Base-by-base conservation (phyloP, 92 coral and sea anemone species). In the Zoanthus sansibaricus region DNA sequence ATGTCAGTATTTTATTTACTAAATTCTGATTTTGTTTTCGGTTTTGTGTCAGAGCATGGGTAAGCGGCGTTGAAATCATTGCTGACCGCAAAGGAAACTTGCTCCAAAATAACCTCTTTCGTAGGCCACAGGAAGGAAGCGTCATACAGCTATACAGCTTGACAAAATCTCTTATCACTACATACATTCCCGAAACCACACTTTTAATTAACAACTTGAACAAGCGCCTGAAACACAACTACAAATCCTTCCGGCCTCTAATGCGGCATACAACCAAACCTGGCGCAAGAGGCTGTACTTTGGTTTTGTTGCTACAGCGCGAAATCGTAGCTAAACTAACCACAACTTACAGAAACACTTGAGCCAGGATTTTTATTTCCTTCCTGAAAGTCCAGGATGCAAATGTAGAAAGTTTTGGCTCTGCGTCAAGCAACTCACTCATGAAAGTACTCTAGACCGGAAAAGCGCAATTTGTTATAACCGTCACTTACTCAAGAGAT, bases 401-500 rank as follows among this genome's bases (percentile, higher is more conserved):
- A 80, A 17, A 21, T 0, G 20, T 25, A 20, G 6, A 64, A 62
- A 79, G 21, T 30, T 37, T 25, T 66, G 16, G 12, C 20, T 16
- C 20, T 67, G 11, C 7, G 31, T 49, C 25, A 44, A 67, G 44
- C 58, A 25, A 31, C 61, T 46, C 16, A 37, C 51, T 18, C 31
- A 62, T n/a, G 71, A 21, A 14, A 66, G 17, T 25, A 17, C 46
- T n/a, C 25, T 45, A 44, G 44, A 80, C 85, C 75, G 85, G 85
- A 80, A 80, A 80, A 20, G 46, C 62, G 45, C 85, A 48, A 80
- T 80, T 80, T 80, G 85, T 80, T 62, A 67, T 46, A 15, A 69
- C 61, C 55, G 64, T 64, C 85, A 48, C 17, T 80, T 71, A 44
- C 59, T 80, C 74, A 67, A 80, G 85, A 80, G 74, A 80, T 80